Conservation (phyloP, 2,888 invertebrate genomes). For the Odontomyia ornata region DNA sequence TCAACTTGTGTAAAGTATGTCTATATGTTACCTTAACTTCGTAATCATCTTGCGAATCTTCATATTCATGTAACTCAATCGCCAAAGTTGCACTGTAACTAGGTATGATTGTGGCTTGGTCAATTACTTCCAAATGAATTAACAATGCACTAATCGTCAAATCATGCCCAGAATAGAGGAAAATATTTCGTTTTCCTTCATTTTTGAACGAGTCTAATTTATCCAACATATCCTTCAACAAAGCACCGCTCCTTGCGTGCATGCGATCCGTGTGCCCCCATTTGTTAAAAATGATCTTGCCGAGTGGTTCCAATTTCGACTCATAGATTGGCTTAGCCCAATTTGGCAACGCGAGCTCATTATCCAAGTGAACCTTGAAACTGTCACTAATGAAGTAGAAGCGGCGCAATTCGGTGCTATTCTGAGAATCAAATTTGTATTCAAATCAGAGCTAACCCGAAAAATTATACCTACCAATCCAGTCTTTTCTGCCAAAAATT, state of each 20-base stretch:
- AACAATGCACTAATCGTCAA: constrained; percentile 76
- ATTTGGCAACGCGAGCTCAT: constrained; percentile 72
- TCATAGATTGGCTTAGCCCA: constrained; percentile 73
- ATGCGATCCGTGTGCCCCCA: constrained; percentile 70
- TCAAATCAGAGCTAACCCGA: background rate
- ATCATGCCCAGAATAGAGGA: constrained; percentile 80
- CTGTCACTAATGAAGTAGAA: constrained; percentile 64
- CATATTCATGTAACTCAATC: constrained; percentile 71
- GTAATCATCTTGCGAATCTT: constrained; percentile 54
- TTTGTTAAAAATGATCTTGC: background rate
- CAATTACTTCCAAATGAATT: constrained; percentile 72
- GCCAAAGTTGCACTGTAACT: constrained; percentile 76
- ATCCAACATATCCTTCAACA: constrained; percentile 71
- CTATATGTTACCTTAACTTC: constrained; percentile 68
- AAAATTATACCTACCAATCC: constrained; percentile 20
- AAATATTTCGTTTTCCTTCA: constrained; percentile 64
- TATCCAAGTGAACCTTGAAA: constrained; percentile 70
- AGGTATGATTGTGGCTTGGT: constrained; percentile 67
- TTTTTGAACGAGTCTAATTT: constrained; percentile 66
- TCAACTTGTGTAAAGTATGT: too few species aligned
- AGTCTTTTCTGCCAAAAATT: background rate
- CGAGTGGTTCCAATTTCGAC: constrained; percentile 57
- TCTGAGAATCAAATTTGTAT: background rate
- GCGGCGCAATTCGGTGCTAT: background rate
- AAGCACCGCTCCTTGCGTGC: constrained; percentile 73